Evolutionary conservation across 2,888 invertebrate species (phyloP).

Genomic region (Sminthurinus aureus): DNA sequence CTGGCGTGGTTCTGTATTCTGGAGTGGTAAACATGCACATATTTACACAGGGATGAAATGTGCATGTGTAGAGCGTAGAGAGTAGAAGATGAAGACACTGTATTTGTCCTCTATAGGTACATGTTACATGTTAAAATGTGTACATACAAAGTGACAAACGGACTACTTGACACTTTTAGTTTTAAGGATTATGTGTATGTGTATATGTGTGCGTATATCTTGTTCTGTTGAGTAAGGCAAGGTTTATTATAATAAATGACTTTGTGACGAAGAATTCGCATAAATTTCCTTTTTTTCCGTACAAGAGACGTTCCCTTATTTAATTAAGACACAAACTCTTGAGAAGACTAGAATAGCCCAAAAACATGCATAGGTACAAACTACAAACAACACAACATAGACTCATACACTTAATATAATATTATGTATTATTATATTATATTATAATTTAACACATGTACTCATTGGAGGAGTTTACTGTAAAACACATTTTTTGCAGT

Average conservation of each 20-base stretch:
- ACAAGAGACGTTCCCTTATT: slow-evolving; percentile 33
- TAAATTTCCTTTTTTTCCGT: slow-evolving; percentile 50
- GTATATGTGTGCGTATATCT: neutral
- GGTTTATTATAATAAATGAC: slow-evolving; percentile 49
- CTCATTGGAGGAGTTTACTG: no score
- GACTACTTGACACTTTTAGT: slow-evolving; percentile 9
- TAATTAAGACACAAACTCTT: slow-evolving; percentile 27
- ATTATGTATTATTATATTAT: no score
- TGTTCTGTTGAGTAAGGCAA: slow-evolving; percentile 38
- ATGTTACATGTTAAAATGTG: neutral
- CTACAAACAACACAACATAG: no score
- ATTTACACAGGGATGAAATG: no score
- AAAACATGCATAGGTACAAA: neutral
- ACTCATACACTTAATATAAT: no score
- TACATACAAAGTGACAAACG: neutral
- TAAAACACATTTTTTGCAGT: no score
- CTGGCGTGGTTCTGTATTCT: no score
- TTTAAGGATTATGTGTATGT: neutral
- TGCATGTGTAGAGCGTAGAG: neutral
- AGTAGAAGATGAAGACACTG: no score
- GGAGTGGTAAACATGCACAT: no score
- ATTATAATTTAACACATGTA: no score
- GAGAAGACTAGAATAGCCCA: slow-evolving; percentile 7
- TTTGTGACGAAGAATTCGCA: slow-evolving; percentile 55
- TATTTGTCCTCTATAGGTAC: no score